Percentiles rank a stretch among this genome's conserved stretches.
Conservation (phyloP, 2,113 vertebrate genomes). For the Fulica atra region DNA sequence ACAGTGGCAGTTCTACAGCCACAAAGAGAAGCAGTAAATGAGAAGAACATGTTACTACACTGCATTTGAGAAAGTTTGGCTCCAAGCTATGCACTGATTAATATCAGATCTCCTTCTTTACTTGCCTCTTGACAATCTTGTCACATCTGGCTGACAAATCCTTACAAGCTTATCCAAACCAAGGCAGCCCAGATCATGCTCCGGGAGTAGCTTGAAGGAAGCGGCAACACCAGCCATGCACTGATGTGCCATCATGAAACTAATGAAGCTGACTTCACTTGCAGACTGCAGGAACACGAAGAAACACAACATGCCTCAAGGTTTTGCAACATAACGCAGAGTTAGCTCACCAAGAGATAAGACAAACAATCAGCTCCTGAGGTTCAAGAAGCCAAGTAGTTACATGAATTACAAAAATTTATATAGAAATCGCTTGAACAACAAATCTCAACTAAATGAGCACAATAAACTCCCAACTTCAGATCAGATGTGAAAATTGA, state of each 20-base stretch:
- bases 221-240: constrained; percentile 76
- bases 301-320: constrained; percentile 72
- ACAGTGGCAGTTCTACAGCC: constrained; percentile 78
- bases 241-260: constrained; percentile 82
- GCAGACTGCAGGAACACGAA: constrained; percentile 74
- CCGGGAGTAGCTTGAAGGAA: constrained; percentile 79
- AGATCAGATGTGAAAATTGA: constrained; percentile 28
- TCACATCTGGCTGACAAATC: constrained; percentile 95
- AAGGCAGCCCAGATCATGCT: constrained; percentile 77
- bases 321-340: constrained; percentile 67
- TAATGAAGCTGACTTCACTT: constrained; percentile 85
- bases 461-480: constrained; percentile 19
- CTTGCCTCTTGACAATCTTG: constrained; percentile 85
- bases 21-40: constrained; percentile 81
- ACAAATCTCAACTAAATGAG: neutral
- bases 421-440: constrained; percentile 1
- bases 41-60: constrained; percentile 91
- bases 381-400: constrained; percentile 65
- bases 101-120: constrained; percentile 88
- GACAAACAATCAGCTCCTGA: constrained; percentile 67
- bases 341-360: constrained; percentile 69
- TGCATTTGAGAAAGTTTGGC: constrained; percentile 88
- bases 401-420: constrained; percentile 46
- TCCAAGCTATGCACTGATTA: constrained; percentile 90
- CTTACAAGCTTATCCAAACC: constrained; percentile 83